Base-by-base conservation (phyloP, 1,140 invertebrate genomes). In the Drosophila kikkawai region DNA sequence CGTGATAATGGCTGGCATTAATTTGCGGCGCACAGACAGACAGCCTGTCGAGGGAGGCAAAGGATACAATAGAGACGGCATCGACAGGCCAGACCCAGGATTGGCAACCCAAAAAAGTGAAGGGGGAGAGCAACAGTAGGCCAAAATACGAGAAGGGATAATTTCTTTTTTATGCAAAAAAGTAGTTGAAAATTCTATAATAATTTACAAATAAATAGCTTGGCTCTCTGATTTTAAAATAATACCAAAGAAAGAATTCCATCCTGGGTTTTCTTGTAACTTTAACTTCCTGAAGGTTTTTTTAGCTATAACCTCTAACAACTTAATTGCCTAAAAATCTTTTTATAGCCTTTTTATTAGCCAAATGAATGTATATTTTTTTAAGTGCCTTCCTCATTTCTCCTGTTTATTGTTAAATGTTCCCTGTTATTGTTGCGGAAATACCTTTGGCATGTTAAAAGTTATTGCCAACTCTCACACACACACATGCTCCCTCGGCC, bases 1-100 rank as follows among this genome's bases (percentile, higher is more conserved):
- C 86, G 67, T 79, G 86, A 82, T 82, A 90, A 90, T 90, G 65
- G 79, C 56, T 59, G 70, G 70, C 86, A 85, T 90, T 90, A 85
- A 90, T 90, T 90, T 90, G 68, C 55, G 75, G 34, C 51, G 51
- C 64, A 65, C 70, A 56, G 53, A 78, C 68, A 77, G 65, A 63
- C 75, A 67, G 71, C 61, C 39, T 39, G 56, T 56, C 53, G 53
- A 7, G 15, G 53, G 19, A 56, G 36, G 13, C 36, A 36, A 56
- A 26, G 53, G 36, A 55, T 37, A 55, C 51, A 36, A 19, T 53
- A 37, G 59, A 41, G 75, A 56, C 42, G 55, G 44, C 58, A 59
- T 73, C 67, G 67, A 73, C 69, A 59, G 66, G n/a, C 26, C 29
- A 26, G n/a, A 22, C 13, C 13, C 17, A 48, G 50, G 44, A 70